These are phyloP conservation scores for Castor canadensis DNA, from an alignment of 2,113 vertebrate species.

Conservation along the genomic window DNA sequence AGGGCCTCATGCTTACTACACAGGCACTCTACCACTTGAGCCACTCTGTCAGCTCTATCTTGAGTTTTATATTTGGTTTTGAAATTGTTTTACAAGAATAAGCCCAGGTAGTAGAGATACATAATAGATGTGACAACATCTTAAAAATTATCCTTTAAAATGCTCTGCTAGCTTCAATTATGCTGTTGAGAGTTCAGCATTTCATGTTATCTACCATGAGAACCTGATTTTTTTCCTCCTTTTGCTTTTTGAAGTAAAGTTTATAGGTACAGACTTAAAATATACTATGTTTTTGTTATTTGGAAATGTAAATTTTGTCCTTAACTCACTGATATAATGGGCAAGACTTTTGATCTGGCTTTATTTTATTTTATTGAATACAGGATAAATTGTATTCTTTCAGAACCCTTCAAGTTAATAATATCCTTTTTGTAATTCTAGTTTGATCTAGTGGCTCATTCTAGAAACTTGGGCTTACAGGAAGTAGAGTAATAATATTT, in stretches of 20 bases:
- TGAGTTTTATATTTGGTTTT: not conserved
- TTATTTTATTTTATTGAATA: slow-evolving; percentile 53
- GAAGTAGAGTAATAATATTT: not conserved
- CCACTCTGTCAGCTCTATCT: too few species aligned
- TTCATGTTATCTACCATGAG: not conserved
- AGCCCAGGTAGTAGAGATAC: not conserved
- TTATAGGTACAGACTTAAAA: not conserved
- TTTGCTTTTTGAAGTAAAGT: not conserved
- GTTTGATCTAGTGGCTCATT: not conserved
- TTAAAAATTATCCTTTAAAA: not conserved
- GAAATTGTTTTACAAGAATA: not conserved
- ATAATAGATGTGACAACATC: not conserved
- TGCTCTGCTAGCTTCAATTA: not conserved
- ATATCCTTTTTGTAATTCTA: slow-evolving; percentile 1
- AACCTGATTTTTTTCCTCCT: not conserved
- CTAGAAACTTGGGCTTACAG: not conserved
- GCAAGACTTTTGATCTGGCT: slow-evolving; percentile 33
- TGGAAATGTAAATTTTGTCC: slow-evolving; percentile 15
- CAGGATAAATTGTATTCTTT: not conserved
- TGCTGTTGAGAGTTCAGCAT: not conserved
- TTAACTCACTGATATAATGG: slow-evolving; percentile 33
- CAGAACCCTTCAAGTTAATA: not conserved
- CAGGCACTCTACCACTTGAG: too few species aligned
- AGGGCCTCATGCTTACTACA: too few species aligned
- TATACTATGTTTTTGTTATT: slow-evolving; percentile 37